phyloP scores from a whole-genome alignment of 2,888 invertebrate genomes.

The Lacanobia oleracea region DNA sequence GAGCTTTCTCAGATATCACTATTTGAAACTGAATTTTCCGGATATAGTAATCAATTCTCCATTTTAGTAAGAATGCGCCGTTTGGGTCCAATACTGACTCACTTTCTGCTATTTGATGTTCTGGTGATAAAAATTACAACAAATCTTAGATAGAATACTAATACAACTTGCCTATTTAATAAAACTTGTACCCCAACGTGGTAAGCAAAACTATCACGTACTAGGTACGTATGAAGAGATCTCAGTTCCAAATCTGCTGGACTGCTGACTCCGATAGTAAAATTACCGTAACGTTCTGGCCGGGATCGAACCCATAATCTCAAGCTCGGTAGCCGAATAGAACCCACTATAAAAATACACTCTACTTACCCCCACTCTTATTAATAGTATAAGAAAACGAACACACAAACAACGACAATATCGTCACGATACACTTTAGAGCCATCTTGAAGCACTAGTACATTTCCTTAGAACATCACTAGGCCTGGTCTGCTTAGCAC shows the following conservation, averaged over 20 bases:
- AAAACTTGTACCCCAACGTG: neutral
- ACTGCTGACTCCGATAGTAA: neutral
- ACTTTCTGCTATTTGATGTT: constrained; percentile 78
- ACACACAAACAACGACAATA: constrained; percentile 75
- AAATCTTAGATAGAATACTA: neutral
- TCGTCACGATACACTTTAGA: constrained; percentile 69
- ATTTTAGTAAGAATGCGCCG: constrained; percentile 82
- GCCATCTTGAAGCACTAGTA: constrained; percentile 68
- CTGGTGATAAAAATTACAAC: constrained; percentile 60
- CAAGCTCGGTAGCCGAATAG: neutral
- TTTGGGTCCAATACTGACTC: constrained; percentile 84
- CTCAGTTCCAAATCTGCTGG: neutral
- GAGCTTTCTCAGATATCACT: constrained; percentile 84
- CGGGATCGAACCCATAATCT: neutral
- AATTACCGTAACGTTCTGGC: neutral
- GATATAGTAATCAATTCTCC: constrained; percentile 81
- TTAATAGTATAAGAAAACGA: constrained; percentile 75
- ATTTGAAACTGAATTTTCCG: constrained; percentile 87
- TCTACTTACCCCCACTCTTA: constrained; percentile 73
- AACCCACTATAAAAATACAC: neutral
- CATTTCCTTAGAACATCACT: constrained; percentile 44
- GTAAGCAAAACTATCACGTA: neutral
- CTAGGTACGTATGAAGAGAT: neutral
- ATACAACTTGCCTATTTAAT: too few relatives aligned
- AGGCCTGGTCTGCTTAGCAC: constrained; percentile 46